These are phyloP conservation scores for Alligator sinensis DNA, from an alignment of 2,113 vertebrate species.

Conservation along the genomic window DNA sequence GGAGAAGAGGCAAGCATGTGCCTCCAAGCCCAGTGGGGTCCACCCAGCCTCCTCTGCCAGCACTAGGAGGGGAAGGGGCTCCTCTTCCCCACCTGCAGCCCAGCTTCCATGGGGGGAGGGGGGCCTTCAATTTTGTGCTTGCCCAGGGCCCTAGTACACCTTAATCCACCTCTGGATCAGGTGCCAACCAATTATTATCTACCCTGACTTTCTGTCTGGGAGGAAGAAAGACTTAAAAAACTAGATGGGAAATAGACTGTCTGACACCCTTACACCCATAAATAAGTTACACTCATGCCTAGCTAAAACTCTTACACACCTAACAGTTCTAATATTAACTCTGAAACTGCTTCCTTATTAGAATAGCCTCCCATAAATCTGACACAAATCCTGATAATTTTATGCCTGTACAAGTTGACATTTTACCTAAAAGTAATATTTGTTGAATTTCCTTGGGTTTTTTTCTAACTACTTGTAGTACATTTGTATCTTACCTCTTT, in stretches of 20 bases:
- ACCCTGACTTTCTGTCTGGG: accelerated
- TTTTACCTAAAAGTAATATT: neutral
- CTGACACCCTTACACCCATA: neutral
- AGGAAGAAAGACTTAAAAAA: neutral
- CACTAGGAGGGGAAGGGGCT: too few relatives aligned
- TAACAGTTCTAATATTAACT: neutral
- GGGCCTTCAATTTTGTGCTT: too few relatives aligned
- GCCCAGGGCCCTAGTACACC: too few relatives aligned
- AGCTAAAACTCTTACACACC: neutral
- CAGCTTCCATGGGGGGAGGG: too few relatives aligned
- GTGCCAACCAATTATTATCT: neutral
- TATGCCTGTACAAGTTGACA: accelerated
- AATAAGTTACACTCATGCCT: neutral
- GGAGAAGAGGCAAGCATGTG: too few relatives aligned
- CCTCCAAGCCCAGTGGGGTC: too few relatives aligned
- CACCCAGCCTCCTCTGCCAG: too few relatives aligned
- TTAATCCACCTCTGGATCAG: too few relatives aligned
- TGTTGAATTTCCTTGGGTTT: neutral
- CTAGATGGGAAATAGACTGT: neutral
- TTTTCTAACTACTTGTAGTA: neutral
- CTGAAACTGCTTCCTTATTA: neutral
- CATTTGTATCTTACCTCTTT: neutral
- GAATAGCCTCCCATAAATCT: neutral
- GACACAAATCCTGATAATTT: neutral
- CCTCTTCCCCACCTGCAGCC: too few relatives aligned